Conservation (phyloP, 2,113 vertebrate genomes). For the Scalopus aquaticus region DNA sequence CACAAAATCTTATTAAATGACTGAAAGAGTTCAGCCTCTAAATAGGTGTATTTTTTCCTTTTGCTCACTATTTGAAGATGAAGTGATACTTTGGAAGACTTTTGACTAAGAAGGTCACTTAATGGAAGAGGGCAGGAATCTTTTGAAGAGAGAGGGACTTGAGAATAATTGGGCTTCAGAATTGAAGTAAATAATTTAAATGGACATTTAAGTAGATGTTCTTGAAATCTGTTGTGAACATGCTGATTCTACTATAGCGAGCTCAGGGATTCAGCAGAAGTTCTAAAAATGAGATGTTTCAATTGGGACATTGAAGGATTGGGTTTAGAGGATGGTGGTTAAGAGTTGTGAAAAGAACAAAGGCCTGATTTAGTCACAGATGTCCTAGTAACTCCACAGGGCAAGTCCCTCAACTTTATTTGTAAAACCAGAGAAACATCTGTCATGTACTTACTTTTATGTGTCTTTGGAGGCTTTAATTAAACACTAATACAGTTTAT, state of each 20-base stretch:
- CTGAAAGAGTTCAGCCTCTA: slow-evolving; percentile 19
- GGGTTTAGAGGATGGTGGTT: background rate
- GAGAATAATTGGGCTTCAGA: slow-evolving; percentile 20
- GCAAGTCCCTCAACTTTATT: background rate
- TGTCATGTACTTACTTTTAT: background rate
- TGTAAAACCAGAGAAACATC: background rate
- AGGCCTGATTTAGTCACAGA: background rate
- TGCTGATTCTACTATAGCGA: background rate
- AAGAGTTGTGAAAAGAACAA: background rate
- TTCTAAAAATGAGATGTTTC: slow-evolving; percentile 50
- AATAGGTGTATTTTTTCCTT: background rate
- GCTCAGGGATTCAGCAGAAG: background rate
- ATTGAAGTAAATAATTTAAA: background rate
- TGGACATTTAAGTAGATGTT: background rate
- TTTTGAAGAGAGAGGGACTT: background rate
- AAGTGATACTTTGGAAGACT: slow-evolving; percentile 4
- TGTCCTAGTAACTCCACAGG: background rate
- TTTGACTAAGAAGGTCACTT: slow-evolving; percentile 21
- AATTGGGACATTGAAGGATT: background rate
- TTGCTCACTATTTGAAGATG: slow-evolving; percentile 28
- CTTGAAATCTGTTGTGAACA: background rate
- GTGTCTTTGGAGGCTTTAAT: background rate
- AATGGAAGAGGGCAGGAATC: background rate
- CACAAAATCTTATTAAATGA: slow-evolving; percentile 22
- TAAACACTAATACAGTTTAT: background rate